A percentile compares a stretch with the other conserved stretches of the same genome.
Evolutionary conservation across 2,888 invertebrate species (phyloP).

Genomic region (Phaedon cochleariae): DNA sequence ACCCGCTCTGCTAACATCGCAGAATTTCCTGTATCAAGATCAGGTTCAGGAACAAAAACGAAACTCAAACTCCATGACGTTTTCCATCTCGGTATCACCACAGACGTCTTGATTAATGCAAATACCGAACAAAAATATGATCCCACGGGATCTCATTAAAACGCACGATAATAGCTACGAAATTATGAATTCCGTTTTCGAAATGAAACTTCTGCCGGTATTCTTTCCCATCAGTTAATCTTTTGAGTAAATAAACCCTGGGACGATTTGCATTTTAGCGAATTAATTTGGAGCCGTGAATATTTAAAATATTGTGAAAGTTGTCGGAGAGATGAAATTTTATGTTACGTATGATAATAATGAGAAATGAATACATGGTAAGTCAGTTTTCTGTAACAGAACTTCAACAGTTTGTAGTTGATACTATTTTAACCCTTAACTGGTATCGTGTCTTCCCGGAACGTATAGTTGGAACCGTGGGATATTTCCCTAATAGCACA

Average conservation of each 20-base stretch:
- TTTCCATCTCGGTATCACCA: background rate
- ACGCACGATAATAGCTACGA: conserved; percentile 21
- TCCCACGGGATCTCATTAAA: conserved; percentile 20
- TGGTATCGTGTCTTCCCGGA: too few relatives aligned
- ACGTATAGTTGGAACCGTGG: too few relatives aligned
- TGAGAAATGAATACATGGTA: too few relatives aligned
- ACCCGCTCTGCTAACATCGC: too few relatives aligned
- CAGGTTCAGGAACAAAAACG: background rate
- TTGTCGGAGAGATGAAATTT: conserved; percentile 3
- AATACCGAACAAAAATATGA: conserved; percentile 16
- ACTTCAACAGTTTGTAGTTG: too few relatives aligned
- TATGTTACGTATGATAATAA: too few relatives aligned
- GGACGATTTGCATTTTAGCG: conserved; percentile 34
- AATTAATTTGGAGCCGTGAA: conserved; percentile 35
- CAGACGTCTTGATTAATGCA: conserved; percentile 13
- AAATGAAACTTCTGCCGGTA: conserved; percentile 19
- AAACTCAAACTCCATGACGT: background rate
- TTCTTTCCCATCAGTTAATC: conserved; percentile 26
- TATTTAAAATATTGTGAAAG: conserved; percentile 42
- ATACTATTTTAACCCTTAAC: too few relatives aligned
- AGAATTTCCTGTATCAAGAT: too few relatives aligned
- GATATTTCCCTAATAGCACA: too few relatives aligned
- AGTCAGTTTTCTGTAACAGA: too few relatives aligned
- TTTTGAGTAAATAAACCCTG: conserved; percentile 26
- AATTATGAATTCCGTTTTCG: conserved; percentile 24